Evolutionary conservation across 2,113 vertebrate genomes (phyloP).

Genomic region (Paradisaea rubra): DNA sequence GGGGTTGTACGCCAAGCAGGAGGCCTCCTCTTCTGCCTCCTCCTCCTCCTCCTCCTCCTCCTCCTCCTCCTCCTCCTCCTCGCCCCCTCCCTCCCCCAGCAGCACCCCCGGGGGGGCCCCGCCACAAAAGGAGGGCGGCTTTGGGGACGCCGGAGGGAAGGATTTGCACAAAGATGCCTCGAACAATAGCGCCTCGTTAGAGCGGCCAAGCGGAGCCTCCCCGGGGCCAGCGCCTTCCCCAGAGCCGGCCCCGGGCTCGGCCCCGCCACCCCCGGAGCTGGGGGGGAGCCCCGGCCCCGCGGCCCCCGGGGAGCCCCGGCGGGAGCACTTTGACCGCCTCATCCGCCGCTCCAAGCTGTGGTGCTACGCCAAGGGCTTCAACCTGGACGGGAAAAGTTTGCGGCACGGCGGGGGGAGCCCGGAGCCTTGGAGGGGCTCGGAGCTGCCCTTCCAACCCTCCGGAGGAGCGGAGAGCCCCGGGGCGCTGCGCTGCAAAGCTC

Average conservation of each 20-base stretch:
- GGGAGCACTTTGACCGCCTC: slow-evolving; percentile 71
- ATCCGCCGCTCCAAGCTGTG: slow-evolving; percentile 74
- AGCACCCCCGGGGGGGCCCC: neutral
- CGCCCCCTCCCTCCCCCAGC: neutral
- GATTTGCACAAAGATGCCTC: slow-evolving; percentile 35
- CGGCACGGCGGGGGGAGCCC: neutral
- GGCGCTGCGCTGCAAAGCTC: neutral
- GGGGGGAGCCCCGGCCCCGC: neutral
- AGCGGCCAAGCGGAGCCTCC: neutral
- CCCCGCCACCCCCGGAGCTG: neutral
- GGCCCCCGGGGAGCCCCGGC: slow-evolving; percentile 21
- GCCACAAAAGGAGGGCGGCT: neutral
- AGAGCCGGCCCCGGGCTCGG: neutral
- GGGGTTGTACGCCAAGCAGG: neutral
- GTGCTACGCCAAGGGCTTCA: slow-evolving; percentile 77
- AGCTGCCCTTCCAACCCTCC: neutral
- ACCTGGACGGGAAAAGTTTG: slow-evolving; percentile 67
- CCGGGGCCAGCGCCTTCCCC: neutral
- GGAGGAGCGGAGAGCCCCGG: neutral
- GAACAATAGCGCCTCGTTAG: neutral
- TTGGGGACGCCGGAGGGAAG: slow-evolving; percentile 7
- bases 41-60: neutral
- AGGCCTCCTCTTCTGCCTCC: neutral
- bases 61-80: neutral
- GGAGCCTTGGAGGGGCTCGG: neutral